Evolutionary conservation across 2,113 vertebrate genomes (phyloP).

Genomic region (Lycaon pictus): DNA sequence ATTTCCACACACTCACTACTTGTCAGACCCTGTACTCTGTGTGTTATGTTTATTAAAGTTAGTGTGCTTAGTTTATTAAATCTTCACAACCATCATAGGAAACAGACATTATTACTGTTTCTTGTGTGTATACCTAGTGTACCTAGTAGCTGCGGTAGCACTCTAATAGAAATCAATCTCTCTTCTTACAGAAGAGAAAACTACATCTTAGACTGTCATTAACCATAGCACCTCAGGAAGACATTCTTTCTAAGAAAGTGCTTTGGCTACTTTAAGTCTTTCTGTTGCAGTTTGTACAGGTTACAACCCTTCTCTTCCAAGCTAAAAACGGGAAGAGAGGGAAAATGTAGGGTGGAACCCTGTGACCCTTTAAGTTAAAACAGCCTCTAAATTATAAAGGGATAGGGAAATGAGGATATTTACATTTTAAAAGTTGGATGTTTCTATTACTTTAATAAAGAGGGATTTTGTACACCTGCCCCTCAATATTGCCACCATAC

Average conservation of each 20-base stretch:
- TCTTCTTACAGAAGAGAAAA: constrained; percentile 29
- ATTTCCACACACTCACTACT: constrained; percentile 14
- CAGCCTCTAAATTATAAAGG: not conserved
- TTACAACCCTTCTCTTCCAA: not conserved
- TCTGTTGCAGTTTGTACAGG: not conserved
- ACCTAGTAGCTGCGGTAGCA: not conserved
- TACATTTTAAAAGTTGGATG: not conserved
- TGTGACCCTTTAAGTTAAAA: not conserved
- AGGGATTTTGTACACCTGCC: not conserved
- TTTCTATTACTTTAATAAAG: not conserved
- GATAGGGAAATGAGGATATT: not conserved
- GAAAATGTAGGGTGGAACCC: not conserved
- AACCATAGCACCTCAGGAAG: not conserved
- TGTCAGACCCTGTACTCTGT: not conserved
- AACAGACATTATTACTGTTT: constrained; percentile 7
- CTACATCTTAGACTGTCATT: not conserved
- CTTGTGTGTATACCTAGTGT: not conserved
- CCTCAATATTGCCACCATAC: not conserved
- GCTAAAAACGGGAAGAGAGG: not conserved
- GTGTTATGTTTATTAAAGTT: not conserved
- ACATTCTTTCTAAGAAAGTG: constrained; percentile 42
- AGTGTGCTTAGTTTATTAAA: not conserved
- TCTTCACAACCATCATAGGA: not conserved
- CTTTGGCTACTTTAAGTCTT: not conserved
- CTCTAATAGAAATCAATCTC: constrained; percentile 24